Base-by-base conservation (phyloP, 2,888 invertebrate genomes). In the Brachyptera putata region DNA sequence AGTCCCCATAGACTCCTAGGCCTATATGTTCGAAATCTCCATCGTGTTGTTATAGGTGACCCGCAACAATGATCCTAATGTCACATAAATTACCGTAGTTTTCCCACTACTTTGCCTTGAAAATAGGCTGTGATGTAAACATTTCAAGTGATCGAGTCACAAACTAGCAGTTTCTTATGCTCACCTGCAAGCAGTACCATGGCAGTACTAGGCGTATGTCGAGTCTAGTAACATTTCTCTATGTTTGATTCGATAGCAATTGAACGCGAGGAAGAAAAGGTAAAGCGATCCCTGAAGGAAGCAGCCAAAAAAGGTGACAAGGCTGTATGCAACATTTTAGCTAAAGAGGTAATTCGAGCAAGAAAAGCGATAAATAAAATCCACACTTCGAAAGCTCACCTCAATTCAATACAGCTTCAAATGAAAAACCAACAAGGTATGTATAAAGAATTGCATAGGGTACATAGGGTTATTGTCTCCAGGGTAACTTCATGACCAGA, bases 351-450 rank as follows among this genome's bases (percentile, higher is more conserved):
- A 46, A 82, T 97, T 34, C 77, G 89, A 63, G 90, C 96, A 0
- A 80, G 93, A 57, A 94, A 91, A 76, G 89, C 96, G 0, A 82
- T 94, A 30, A 87, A 83, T 70, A 94, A 95, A 76, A 89, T 99
- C 66, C 89, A 97, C 73, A 90, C 94, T 0, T 94, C 96, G 9
- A 98, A 98, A 77, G 97, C 99, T 5, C 97, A 99, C 70, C 80
- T 99, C 18, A 98, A 95, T 74, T 98, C 97, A 0, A 90, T 99
- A 11, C 89, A 93, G 68, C 80, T 97, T 79, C 93, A 95, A 77
- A 98, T 99, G 97, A 95, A 97, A 75, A 95, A 97, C 74, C 98
- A 99, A 75, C 77, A 97, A 68, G 89, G 93, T 92, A 78, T 70
- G 75, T 70, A 30, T n/a, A 4, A 16, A 30, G 5, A 30, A 9